These are phyloP conservation scores for Clistopyga incitator DNA, from an alignment of 2,888 invertebrate species.

Conservation along the genomic window DNA sequence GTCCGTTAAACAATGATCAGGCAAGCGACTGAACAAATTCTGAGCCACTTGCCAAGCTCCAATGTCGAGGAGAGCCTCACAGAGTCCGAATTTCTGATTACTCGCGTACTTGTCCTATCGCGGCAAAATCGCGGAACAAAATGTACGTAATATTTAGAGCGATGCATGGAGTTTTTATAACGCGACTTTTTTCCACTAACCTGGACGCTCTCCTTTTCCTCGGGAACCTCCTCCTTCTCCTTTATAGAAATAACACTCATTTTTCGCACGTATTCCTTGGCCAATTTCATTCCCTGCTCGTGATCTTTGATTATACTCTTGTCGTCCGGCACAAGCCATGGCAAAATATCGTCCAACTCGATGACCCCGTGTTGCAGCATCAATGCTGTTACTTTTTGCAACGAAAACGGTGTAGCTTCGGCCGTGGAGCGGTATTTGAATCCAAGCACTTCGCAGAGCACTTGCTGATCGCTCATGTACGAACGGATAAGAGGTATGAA, in stretches of 20 bases:
- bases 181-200: constrained; percentile 81
- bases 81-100: constrained; percentile 97
- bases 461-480: constrained; percentile 94
- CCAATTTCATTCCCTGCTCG: constrained; percentile 92
- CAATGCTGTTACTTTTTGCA: constrained; percentile 95
- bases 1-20: constrained; percentile 91
- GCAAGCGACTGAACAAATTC: constrained; percentile 92
- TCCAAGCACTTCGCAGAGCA: constrained; percentile 97
- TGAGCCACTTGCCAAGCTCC: constrained; percentile 96
- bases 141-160: neutral
- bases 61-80: constrained; percentile 94
- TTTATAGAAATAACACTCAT: constrained; percentile 93
- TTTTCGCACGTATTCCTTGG: constrained; percentile 95
- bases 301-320: constrained; percentile 91
- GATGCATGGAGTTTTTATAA: neutral
- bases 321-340: constrained; percentile 96
- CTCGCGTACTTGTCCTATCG: constrained; percentile 84
- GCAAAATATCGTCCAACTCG: constrained; percentile 94
- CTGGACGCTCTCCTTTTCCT: constrained; percentile 89
- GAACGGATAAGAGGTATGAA: constrained; percentile 95
- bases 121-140: constrained; percentile 33
- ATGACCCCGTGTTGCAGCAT: constrained; percentile 95
- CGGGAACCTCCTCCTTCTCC: constrained; percentile 89
- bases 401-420: constrained; percentile 90
- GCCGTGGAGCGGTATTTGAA: constrained; percentile 92